Evolutionary conservation across 2,113 vertebrate species (phyloP).

Genomic region (Istiophorus platypterus): DNA sequence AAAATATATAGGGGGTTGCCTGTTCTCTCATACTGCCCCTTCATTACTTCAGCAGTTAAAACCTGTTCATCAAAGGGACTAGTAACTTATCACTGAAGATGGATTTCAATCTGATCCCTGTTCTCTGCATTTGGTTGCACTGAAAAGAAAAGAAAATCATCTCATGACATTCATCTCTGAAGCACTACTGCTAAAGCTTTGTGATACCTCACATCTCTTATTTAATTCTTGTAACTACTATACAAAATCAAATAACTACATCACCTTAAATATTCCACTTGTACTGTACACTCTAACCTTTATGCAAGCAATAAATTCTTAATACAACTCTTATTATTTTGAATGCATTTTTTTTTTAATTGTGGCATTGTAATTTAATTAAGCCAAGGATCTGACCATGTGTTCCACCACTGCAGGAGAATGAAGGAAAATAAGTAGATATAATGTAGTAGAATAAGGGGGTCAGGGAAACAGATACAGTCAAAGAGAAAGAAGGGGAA

Average conservation of each 20-base stretch:
- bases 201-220: background rate
- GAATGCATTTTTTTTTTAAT: constrained; percentile 1
- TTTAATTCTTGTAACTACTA: background rate
- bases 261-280: background rate
- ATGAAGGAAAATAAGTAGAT: constrained; percentile 11
- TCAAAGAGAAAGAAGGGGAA: constrained; percentile 44
- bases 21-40: background rate
- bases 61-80: constrained; percentile 3
- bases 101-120: background rate
- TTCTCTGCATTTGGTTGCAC: background rate
- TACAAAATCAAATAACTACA: background rate
- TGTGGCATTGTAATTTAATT: background rate
- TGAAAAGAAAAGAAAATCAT: constrained; percentile 1
- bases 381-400: background rate
- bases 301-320: too few species aligned
- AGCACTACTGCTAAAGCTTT: background rate
- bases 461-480: constrained; percentile 38
- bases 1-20: background rate
- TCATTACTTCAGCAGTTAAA: constrained; percentile 9
- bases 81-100: background rate
- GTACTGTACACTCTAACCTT: background rate
- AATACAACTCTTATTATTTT: too few species aligned
- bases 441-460: constrained; percentile 18
- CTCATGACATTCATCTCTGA: background rate
- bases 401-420: constrained; percentile 29